These are phyloP conservation scores for Andrena flavipes DNA, from an alignment of 2,888 invertebrate genomes.

Conservation along the genomic window DNA sequence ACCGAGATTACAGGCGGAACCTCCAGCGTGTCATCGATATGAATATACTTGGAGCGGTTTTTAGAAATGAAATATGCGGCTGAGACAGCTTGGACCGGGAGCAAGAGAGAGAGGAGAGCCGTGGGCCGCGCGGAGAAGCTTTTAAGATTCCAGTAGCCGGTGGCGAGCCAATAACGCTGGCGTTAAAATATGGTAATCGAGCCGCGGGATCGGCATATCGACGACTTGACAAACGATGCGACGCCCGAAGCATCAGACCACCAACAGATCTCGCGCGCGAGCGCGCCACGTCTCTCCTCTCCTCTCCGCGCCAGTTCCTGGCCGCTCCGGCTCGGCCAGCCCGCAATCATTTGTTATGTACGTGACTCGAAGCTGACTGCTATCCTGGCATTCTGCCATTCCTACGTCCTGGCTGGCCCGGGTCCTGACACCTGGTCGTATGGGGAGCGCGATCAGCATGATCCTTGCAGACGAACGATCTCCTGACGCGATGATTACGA, in stretches of 20 bases:
- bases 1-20: neutral
- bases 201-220: conserved; percentile 84
- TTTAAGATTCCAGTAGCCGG: conserved; percentile 83
- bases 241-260: conserved; percentile 82
- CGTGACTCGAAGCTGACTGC: conserved; percentile 81
- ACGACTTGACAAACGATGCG: conserved; percentile 84
- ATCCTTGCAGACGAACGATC: conserved; percentile 37
- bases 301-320: conserved; percentile 29
- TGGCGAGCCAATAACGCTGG: conserved; percentile 82
- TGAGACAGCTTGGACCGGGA: neutral
- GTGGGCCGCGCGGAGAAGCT: conserved; percentile 52
- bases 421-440: conserved; percentile 72
- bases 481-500: conserved; percentile 37
- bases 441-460: conserved; percentile 47
- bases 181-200: conserved; percentile 85
- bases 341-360: conserved; percentile 84
- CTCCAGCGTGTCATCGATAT: neutral
- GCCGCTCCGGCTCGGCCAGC: conserved; percentile 67
- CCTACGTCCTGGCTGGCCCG: conserved; percentile 74
- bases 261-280: conserved; percentile 79
- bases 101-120: conserved; percentile 10
- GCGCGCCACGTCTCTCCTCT: conserved; percentile 50
- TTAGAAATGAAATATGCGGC: neutral
- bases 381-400: conserved; percentile 80
- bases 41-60: neutral